A percentile compares a stretch with the other conserved stretches of the same genome.
phyloP scores from a whole-genome alignment of 1,140 invertebrate species.

The Apis florea region DNA sequence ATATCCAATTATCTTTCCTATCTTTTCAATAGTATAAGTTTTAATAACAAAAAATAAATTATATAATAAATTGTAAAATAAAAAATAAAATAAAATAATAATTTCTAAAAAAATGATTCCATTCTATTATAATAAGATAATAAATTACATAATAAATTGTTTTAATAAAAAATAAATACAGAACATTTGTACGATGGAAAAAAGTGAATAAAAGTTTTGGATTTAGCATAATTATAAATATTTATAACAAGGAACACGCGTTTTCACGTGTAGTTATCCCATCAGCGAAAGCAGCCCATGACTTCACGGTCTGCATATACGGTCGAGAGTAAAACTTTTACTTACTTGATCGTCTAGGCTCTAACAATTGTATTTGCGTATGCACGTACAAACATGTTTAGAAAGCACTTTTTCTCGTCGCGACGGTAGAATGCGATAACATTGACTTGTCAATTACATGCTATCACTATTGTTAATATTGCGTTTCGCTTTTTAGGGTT shows the following conservation, averaged over 20 bases:
- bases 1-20: no score
- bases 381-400: constrained; percentile 55
- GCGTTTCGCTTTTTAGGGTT: neutral
- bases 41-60: no score
- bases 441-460: constrained; percentile 12
- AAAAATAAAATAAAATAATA: no score
- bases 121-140: no score
- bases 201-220: no score
- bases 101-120: no score
- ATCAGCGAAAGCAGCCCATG: constrained; percentile 71
- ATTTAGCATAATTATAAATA: constrained; percentile 51
- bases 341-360: constrained; percentile 56
- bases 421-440: constrained; percentile 30
- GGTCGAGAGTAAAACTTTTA: constrained; percentile 74
- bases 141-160: no score
- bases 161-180: no score
- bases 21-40: no score
- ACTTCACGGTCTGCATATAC: constrained; percentile 74
- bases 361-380: constrained; percentile 34
- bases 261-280: constrained; percentile 46
- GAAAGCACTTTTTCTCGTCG: constrained; percentile 70
- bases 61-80: no score
- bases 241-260: constrained; percentile 38
- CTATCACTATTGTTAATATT: neutral
- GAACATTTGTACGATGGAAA: no score